Evolutionary conservation across 2,888 invertebrate species (phyloP).

Genomic region (Balanococcus diminutus): DNA sequence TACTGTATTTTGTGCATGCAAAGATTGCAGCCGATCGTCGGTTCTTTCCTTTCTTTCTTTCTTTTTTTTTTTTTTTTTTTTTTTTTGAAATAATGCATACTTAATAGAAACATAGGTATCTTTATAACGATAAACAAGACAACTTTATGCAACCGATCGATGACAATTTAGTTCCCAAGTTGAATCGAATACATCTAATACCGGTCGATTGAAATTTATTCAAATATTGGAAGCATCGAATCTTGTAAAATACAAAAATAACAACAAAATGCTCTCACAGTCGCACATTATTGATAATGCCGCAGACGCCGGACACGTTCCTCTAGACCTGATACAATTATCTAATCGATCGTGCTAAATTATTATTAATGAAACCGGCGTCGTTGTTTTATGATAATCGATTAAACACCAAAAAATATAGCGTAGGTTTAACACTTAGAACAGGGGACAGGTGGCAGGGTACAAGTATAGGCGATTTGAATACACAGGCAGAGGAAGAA

Average conservation of each 20-base stretch:
- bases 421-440: not conserved
- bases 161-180: not conserved
- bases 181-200: not conserved
- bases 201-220: not conserved
- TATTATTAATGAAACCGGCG: not conserved
- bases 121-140: not conserved
- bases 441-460: not conserved
- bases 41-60: not conserved
- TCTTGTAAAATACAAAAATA: not conserved
- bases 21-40: not conserved
- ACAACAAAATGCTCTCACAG: slow-evolving; percentile 13
- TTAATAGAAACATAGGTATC: not conserved
- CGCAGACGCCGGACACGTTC: not conserved
- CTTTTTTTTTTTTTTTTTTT: not conserved
- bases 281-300: not conserved
- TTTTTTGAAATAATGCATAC: not conserved
- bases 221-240: not conserved
- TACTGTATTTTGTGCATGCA: not conserved
- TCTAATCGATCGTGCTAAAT: not conserved
- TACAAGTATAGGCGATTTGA: no score
- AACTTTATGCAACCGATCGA: no score
- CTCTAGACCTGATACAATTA: not conserved
- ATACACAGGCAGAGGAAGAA: not conserved
- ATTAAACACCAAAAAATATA: not conserved
- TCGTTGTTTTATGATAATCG: slow-evolving; percentile 6